Evolutionary conservation across 2,888 invertebrate genomes (phyloP), one percentile per base, ranked within the genome.

Genomic region (Eupithecia pulchellata): DNA sequence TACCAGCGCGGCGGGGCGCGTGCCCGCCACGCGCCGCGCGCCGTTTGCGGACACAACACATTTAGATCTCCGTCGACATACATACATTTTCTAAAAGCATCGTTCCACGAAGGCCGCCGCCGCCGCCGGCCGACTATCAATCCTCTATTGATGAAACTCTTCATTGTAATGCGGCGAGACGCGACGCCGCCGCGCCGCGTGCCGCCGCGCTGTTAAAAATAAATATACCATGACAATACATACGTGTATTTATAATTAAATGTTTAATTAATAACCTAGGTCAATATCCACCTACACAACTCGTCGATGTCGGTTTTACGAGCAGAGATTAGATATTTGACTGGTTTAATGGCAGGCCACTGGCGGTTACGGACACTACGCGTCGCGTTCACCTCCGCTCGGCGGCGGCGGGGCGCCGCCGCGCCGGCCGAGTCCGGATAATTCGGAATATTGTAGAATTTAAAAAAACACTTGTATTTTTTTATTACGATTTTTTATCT

Each of bases 61-160:
- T 65, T 65, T 68, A 68, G 65, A 61, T 55, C 61, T 61, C 36
- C 61, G 57, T 6, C 57, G 57, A 47, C 68, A 68, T 30, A 47
- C 68, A 68, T 30, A 68, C 64, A 61, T 71, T 68, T 29, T 63
- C 62, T 66, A 55, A 66, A 69, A 68, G 36, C 64, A 60, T 27
- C 20, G 39, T 32, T 61, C 65, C n/a, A 17, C 52, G 65, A 72
- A 68, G 68, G 65, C 64, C 42, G 42, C 14, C 9, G 34, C 34
- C 34, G 11, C 70, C 57, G 8, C 52, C 34, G 58, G 42, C 64
- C 34, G 27, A 63, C 58, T 52, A 27, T 66, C 58, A 30, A 63
- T 64, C 30, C 52, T n/a, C n/a, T 52, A 55, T 63, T 57, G 52
- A 55, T 68, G 25, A 60, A 29, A 68, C 69, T 58, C 17, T 42